Evolutionary conservation across 2,113 vertebrate species (phyloP).

Genomic region (Raja brachyura): DNA sequence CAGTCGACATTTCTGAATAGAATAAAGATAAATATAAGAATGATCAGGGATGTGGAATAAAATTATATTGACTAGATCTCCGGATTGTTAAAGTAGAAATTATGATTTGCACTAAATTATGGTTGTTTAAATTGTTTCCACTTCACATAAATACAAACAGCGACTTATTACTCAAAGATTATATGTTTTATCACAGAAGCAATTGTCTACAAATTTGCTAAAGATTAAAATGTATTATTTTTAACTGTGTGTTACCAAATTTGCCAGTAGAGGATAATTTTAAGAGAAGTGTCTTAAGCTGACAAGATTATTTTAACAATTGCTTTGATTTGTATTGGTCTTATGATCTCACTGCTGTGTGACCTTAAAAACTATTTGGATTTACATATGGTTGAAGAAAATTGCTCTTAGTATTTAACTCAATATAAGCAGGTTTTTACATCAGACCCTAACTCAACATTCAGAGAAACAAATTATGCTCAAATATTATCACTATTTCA

Average conservation of each 20-base stretch:
- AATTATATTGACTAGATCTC: conserved; percentile 28
- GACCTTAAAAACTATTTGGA: background rate
- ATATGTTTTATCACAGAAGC: background rate
- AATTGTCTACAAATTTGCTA: background rate
- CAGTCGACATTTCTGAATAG: conserved; percentile 52
- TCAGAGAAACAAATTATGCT: too few relatives aligned
- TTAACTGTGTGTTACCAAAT: background rate
- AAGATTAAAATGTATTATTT: background rate
- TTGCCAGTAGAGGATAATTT: background rate
- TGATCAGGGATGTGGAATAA: conserved; percentile 38
- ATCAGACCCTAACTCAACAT: background rate
- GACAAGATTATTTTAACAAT: background rate
- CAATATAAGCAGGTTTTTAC: background rate
- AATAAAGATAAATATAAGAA: conserved; percentile 49
- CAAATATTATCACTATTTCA: background rate
- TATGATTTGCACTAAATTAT: background rate
- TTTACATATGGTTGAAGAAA: background rate
- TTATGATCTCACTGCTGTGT: background rate
- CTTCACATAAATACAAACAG: background rate
- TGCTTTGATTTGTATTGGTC: background rate
- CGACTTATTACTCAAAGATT: too few relatives aligned
- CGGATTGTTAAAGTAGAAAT: background rate
- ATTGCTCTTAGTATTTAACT: background rate
- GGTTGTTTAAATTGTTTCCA: background rate
- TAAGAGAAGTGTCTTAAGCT: background rate